A percentile compares a stretch with the other conserved stretches of the same genome.
phyloP scores from a whole-genome alignment of 2,113 vertebrate species.

The Serilophus lunatus region DNA sequence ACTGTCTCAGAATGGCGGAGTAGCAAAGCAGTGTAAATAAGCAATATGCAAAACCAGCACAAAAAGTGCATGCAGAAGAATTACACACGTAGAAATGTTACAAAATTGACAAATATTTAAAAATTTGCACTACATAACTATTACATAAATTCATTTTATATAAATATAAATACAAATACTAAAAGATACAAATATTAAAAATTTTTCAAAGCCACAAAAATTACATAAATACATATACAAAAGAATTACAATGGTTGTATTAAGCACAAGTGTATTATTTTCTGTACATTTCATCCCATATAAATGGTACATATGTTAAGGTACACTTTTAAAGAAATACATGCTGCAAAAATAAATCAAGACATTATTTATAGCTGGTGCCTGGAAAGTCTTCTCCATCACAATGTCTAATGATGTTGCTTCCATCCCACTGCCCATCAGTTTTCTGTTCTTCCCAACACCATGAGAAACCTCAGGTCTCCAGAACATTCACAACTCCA shows the following conservation, averaged over 20 bases:
- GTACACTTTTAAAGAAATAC: not conserved
- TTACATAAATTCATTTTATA: not conserved
- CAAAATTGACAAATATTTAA: not conserved
- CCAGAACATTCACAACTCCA: not conserved
- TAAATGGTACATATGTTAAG: not conserved
- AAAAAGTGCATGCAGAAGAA: not conserved
- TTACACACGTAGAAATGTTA: not conserved
- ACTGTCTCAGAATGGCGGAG: rapidly evolving
- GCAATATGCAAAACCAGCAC: not conserved
- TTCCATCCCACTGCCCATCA: not conserved
- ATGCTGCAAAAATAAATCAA: not conserved
- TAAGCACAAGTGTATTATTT: not conserved
- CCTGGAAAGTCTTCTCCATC: not conserved
- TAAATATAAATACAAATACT: not conserved
- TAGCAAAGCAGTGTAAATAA: not conserved
- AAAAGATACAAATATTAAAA: not conserved
- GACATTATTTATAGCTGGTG: not conserved
- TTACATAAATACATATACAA: not conserved
- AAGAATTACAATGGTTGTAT: not conserved
- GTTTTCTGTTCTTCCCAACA: not conserved
- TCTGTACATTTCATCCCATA: not conserved
- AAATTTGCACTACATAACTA: not conserved
- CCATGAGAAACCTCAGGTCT: not conserved
- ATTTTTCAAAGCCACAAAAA: not conserved
- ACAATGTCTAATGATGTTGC: rapidly evolving